Percentiles rank a stretch among this genome's conserved stretches.
Evolutionary conservation across 2,113 vertebrate genomes (phyloP).

Genomic region (Odontophorus gujanensis): DNA sequence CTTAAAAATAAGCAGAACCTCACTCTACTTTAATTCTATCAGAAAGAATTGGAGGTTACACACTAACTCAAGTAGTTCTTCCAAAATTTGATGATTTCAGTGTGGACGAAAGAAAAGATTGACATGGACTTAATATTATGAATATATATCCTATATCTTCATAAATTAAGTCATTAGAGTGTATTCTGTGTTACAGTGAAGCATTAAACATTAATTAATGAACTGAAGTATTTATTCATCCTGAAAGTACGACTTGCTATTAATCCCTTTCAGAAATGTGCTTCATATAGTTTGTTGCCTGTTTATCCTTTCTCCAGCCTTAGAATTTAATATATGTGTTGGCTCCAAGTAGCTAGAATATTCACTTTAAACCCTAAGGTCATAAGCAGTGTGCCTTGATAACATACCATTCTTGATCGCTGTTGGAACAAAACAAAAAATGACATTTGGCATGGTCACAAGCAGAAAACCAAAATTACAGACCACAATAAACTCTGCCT

Average conservation of each 20-base stretch:
- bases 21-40: not conserved
- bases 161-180: not conserved
- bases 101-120: not conserved
- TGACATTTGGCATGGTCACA: constrained; percentile 31
- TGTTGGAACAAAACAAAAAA: constrained; percentile 57
- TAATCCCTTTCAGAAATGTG: not conserved
- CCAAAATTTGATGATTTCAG: not conserved
- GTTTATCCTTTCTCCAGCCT: not conserved
- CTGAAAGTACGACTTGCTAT: not conserved
- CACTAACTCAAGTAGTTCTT: not conserved
- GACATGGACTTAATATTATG: not conserved
- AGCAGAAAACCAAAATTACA: constrained; percentile 65
- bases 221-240: not conserved
- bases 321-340: constrained; percentile 49
- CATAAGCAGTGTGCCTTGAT: constrained; percentile 35
- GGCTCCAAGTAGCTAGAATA: constrained; percentile 35
- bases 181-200: not conserved
- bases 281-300: not conserved
- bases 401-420: constrained; percentile 47
- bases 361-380: constrained; percentile 48
- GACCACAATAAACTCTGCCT: constrained; percentile 49
- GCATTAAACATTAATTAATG: not conserved
- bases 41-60: not conserved
- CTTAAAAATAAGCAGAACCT: not conserved
- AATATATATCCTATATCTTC: not conserved